Conservation (phyloP, 2,888 invertebrate genomes). For the Caenorhabditis sp. region DNA sequence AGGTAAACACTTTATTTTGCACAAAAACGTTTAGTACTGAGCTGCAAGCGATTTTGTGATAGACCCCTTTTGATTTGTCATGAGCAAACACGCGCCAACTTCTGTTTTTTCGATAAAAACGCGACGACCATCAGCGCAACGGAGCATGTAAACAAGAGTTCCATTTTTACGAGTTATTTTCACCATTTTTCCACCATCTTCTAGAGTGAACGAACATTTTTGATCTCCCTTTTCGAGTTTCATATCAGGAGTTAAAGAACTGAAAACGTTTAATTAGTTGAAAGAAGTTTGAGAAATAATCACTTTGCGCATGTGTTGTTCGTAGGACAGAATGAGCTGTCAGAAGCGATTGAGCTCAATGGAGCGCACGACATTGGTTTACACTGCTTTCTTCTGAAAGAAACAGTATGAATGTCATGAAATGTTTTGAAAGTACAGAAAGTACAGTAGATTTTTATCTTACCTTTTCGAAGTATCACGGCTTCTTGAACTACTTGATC, state of each 20-base stretch:
- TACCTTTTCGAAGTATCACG: too few species aligned
- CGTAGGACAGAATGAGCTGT: too few species aligned
- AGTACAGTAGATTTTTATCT: not conserved
- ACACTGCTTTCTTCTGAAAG: not conserved
- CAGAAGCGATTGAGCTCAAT: not conserved
- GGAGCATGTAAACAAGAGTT: conserved; percentile 28
- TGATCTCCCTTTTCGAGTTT: conserved; percentile 17
- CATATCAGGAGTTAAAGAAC: conserved; percentile 24
- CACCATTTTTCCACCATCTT: conserved; percentile 31
- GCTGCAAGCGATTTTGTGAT: conserved; percentile 26
- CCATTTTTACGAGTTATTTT: conserved; percentile 15
- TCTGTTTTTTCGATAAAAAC: conserved; percentile 26
- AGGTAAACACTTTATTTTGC: conserved; percentile 19
- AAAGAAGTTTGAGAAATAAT: too few species aligned
- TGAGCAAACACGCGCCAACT: conserved; percentile 12
- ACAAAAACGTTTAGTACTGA: conserved; percentile 11
- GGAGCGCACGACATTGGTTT: not conserved
- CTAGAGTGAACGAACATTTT: conserved; percentile 9
- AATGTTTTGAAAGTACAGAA: too few species aligned
- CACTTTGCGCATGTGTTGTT: too few species aligned
- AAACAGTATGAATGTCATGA: too few species aligned
- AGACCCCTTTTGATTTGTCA: conserved; percentile 19
- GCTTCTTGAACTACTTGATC: not conserved
- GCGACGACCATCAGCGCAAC: conserved; percentile 33
- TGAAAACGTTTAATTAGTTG: not conserved